Percentiles rank a stretch among this genome's conserved stretches.
These are phyloP conservation scores for Sebastiscus tertius DNA, from an alignment of 2,797 vertebrate species.

Conservation along the genomic window DNA sequence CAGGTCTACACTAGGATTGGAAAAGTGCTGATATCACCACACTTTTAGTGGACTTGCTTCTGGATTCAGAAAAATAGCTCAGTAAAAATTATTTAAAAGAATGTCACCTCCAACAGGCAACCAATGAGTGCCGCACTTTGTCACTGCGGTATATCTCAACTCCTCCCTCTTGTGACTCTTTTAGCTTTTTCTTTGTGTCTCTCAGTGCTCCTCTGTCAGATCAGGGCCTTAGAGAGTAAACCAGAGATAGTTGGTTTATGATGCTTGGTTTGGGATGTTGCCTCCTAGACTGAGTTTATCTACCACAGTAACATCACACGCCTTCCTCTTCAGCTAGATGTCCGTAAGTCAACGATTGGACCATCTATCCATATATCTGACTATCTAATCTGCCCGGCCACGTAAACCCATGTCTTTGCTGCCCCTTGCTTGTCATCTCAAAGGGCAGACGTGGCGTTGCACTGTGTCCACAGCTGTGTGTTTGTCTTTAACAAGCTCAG, in stretches of 20 bases:
- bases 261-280: not conserved
- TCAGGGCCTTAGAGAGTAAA: not conserved
- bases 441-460: slow-evolving; percentile 26
- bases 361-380: not conserved
- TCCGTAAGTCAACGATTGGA: not conserved
- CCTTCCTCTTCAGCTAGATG: not conserved
- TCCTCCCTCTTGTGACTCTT: not conserved
- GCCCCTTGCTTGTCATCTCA: slow-evolving; percentile 43
- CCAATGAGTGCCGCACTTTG: not conserved
- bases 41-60: not conserved
- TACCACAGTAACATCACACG: not conserved
- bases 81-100: not conserved
- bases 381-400: slow-evolving; percentile 4
- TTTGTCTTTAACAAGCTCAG: slow-evolving; percentile 71
- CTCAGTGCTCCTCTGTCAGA: not conserved
- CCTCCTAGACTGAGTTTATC: not conserved
- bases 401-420: not conserved
- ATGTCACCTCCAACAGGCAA: not conserved
- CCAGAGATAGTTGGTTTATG: not conserved
- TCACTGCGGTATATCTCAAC: not conserved
- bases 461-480: not conserved
- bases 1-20: not conserved
- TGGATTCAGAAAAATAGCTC: not conserved
- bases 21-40: not conserved
- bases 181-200: not conserved